Conservation (phyloP, 2,113 vertebrate genomes). For the Prionailurus viverrinus region DNA sequence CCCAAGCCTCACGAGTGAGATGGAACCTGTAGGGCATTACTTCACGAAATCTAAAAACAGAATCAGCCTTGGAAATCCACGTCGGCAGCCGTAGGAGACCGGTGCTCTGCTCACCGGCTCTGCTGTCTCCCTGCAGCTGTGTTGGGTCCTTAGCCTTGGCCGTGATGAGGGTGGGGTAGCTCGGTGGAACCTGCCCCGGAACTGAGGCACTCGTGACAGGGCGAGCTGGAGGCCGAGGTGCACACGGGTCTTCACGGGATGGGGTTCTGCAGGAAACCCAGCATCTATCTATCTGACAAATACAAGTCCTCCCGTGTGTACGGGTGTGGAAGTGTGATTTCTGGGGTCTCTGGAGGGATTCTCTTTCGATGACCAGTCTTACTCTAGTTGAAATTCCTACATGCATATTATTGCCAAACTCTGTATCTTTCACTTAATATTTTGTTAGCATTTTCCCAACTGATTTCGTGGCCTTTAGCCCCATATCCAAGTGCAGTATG, state of each 20-base stretch:
- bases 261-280: not conserved
- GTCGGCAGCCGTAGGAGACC: fast-evolving
- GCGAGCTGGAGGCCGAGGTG: not conserved
- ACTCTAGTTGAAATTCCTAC: not conserved
- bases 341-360: not conserved
- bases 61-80: not conserved
- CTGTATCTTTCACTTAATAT: not conserved
- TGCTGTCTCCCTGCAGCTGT: not conserved
- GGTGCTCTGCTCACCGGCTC: fast-evolving
- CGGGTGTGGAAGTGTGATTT: not conserved
- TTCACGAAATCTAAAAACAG: not conserved
- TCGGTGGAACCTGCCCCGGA: not conserved
- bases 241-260: fast-evolving
- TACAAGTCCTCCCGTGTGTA: no score
- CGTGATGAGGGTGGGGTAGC: not conserved
- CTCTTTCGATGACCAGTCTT: not conserved
- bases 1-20: not conserved
- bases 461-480: not conserved
- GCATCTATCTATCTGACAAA: not conserved
- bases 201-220: not conserved
- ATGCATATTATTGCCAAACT: not conserved
- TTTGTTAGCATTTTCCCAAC: not conserved
- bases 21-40: not conserved
- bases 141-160: not conserved
- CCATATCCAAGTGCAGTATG: not conserved